Conservation (phyloP, 1,140 invertebrate genomes). For the Bombus polaris region DNA sequence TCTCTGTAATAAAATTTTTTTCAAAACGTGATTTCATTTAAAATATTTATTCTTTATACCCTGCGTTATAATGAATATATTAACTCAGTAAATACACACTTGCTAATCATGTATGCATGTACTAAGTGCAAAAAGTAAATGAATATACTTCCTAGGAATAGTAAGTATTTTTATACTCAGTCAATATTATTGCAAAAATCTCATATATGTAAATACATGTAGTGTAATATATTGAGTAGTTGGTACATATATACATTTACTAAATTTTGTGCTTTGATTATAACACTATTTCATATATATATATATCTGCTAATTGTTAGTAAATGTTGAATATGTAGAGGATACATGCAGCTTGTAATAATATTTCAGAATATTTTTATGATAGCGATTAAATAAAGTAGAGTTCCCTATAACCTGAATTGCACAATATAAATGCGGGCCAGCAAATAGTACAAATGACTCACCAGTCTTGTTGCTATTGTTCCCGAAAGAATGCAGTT, state of each 20-base stretch:
- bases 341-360: background rate
- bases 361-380: background rate
- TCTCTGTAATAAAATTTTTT: background rate
- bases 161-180: background rate
- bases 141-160: background rate
- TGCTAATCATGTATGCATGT: too few relatives aligned
- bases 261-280: background rate
- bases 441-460: constrained; percentile 48
- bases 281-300: background rate
- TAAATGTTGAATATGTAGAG: background rate
- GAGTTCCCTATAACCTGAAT: background rate
- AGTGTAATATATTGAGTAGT: too few relatives aligned
- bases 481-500: constrained; percentile 88
- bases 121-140: too few relatives aligned
- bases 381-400: background rate
- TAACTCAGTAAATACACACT: too few relatives aligned
- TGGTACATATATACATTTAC: background rate
- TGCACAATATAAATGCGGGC: background rate
- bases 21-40: background rate
- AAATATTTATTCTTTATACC: background rate
- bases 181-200: background rate
- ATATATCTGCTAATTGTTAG: background rate
- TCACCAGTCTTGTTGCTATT: constrained; percentile 83
- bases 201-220: too few relatives aligned
- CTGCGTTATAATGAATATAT: too few relatives aligned